Percentiles rank a stretch among this genome's conserved stretches.
Conservation (phyloP, 2,797 vertebrate species). For the Macrochelys suwanniensis region DNA sequence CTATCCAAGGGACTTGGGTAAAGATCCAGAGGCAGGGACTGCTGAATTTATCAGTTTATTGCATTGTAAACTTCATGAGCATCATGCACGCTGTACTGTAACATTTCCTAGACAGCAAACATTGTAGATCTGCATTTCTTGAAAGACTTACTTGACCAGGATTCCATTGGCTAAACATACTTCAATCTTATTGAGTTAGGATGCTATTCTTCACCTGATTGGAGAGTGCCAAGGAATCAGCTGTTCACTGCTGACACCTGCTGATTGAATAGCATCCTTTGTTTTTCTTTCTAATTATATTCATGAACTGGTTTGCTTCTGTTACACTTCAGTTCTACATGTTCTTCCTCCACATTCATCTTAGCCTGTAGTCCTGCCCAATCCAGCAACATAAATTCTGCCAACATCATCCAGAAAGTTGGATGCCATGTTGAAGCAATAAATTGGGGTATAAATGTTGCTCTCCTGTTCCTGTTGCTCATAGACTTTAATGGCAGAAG, state of each 20-base stretch:
- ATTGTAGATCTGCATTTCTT: neutral
- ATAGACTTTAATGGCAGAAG: neutral
- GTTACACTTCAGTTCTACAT: neutral
- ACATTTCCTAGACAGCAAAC: neutral
- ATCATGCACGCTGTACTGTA: neutral
- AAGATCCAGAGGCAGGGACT: neutral
- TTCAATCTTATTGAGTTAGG: neutral
- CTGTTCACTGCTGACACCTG: neutral
- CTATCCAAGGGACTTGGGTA: neutral
- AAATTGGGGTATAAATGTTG: neutral
- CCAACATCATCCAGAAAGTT: neutral
- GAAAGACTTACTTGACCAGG: neutral
- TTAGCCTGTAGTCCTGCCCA: neutral
- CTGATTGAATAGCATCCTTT: neutral
- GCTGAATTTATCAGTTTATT: neutral
- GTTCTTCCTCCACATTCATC: neutral
- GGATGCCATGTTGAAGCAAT: neutral
- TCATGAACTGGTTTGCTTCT: neutral
- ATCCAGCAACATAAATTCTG: neutral
- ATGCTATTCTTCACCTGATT: conserved; percentile 27
- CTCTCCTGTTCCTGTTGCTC: neutral
- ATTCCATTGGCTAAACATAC: conserved; percentile 2
- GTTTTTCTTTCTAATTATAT: conserved; percentile 4
- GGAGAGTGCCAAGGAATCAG: conserved; percentile 44
- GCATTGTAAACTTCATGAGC: neutral